Conservation (phyloP, 2,113 vertebrate genomes). For the Dicrurus megarhynchus region DNA sequence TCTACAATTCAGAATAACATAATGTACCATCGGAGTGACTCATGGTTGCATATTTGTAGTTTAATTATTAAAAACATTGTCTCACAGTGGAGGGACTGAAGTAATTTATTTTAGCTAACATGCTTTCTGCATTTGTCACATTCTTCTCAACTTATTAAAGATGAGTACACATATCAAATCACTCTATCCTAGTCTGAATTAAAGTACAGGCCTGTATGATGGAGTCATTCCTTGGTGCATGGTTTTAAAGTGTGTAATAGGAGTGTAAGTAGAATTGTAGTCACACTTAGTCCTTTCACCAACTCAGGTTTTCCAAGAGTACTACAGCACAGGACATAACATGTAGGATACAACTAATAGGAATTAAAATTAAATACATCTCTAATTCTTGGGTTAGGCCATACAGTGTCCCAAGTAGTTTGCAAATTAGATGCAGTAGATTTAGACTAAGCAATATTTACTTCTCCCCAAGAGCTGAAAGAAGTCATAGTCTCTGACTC, state of each 20-base stretch:
- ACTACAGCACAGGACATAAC: neutral
- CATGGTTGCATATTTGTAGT: conserved; percentile 45
- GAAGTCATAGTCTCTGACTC: conserved; percentile 26
- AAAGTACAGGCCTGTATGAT: neutral
- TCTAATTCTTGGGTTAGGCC: neutral
- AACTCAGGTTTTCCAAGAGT: neutral
- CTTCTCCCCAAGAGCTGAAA: conserved; percentile 21
- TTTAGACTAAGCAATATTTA: conserved; percentile 12
- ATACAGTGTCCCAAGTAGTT: neutral
- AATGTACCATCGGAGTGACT: conserved; percentile 40
- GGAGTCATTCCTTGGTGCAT: neutral
- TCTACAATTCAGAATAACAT: conserved; percentile 31
- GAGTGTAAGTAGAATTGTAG: neutral
- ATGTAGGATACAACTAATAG: neutral
- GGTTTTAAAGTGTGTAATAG: neutral
- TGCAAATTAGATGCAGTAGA: neutral
- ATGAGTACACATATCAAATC: conserved; percentile 9
- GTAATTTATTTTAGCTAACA: conserved; percentile 58
- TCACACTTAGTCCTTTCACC: neutral
- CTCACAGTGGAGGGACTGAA: conserved; percentile 45
- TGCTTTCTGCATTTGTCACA: conserved; percentile 51
- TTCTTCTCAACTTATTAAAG: neutral
- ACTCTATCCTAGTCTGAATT: neutral
- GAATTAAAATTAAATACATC: conserved; percentile 7
- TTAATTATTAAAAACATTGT: conserved; percentile 67